Conservation (phyloP, 2,888 invertebrate species). For the Leptinotarsa juncta region DNA sequence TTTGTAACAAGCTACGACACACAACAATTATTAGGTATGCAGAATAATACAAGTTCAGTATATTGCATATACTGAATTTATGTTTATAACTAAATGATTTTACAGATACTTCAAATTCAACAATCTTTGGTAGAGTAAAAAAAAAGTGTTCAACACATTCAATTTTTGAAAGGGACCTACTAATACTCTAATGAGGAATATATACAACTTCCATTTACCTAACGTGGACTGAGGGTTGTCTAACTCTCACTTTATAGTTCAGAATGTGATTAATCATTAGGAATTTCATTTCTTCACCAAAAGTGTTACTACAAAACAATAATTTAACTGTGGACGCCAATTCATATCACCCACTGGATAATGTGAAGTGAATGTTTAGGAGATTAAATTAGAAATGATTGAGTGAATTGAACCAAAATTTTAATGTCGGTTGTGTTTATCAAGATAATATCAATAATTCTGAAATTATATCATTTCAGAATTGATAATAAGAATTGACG, state of each 20-base stretch:
- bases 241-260: not conserved
- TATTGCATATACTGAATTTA: constrained; percentile 47
- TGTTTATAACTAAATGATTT: constrained; percentile 18
- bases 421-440: too few relatives aligned
- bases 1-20: constrained; percentile 53
- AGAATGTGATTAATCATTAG: constrained; percentile 18
- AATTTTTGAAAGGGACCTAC: constrained; percentile 48
- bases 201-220: constrained; percentile 29
- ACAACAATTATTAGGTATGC: constrained; percentile 53
- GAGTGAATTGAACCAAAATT: too few relatives aligned
- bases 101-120: constrained; percentile 38
- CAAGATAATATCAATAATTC: not conserved
- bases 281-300: constrained; percentile 27
- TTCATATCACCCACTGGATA: not conserved
- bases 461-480: not conserved
- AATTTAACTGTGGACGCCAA: not conserved
- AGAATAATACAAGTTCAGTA: constrained; percentile 49
- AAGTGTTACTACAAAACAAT: constrained; percentile 26
- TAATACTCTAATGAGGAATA: constrained; percentile 28
- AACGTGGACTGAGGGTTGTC: not conserved
- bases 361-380: not conserved
- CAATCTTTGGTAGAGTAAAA: constrained; percentile 56
- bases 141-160: constrained; percentile 40
- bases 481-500: not conserved
- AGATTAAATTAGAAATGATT: not conserved